Base-by-base conservation (phyloP, 23 tunicate genomes). In the Trididemnum miniatum region DNA sequence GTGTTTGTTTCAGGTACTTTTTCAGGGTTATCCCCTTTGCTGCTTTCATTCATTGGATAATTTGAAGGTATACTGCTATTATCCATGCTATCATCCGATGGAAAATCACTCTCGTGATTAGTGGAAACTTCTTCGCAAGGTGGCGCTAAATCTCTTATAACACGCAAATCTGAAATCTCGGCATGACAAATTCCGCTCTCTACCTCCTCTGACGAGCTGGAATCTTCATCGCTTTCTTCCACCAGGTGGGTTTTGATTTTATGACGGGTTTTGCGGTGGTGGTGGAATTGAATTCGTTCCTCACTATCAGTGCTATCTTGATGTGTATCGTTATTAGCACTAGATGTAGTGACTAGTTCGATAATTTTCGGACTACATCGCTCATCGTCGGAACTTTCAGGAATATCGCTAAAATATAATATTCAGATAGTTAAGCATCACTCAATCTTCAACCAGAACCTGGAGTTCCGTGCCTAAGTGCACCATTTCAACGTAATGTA, bases 241-340 rank as follows among this genome's bases (percentile, higher is more conserved):
- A n/a, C n/a, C 4, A 7, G 30, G 20, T 22, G 60, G 7, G 31
- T 20, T 12, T 74, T 74, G 23, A 33, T 74, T 12, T 29, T 38
- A 24, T 74, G 60, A 4, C 34, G 59, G 31, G 7, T 29, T 33
- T 37, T 74, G 27, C 79, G 59, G 20, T 39, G 79, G 23, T 71
- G 76, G 37, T 26, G 12, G 12, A 26, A 3, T 9, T 9, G 15
- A 2, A 5, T 24, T 9, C 33, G 9, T 25, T 74, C 79, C 2
- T 31, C n/a, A 5, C 23, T 4, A 5, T 35, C 24, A 51, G 66
- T 5, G 38, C 67, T 77, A 51, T 77, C 82, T 29, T 77, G 82
- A 39, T 77, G 82, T 1, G 33, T 77, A 20, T 77, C 82, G 51
- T 77, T 77, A 38, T 77, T 77, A 7, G 82, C 82, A 54, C 82